Base-by-base conservation (phyloP, 2,797 vertebrate genomes). In the Pangasius djambal region DNA sequence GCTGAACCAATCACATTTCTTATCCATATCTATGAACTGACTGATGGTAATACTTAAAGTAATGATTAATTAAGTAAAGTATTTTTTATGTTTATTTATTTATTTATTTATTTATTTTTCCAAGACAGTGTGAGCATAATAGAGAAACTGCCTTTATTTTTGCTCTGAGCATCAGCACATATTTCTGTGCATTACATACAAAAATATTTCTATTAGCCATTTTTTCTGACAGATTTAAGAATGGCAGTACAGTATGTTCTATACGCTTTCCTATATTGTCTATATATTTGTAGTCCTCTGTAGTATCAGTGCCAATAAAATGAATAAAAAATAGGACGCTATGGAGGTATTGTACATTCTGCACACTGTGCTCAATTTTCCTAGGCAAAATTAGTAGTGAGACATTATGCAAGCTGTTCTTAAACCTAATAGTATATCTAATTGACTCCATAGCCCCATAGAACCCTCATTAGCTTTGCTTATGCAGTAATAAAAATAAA, bases 401-500 rank as follows among this genome's bases (percentile, higher is more conserved):
- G 70, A 37, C 55, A 83, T 88, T 88, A 79, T 74, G 82, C 61
- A 75, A 86, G 85, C 37, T 83, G 77, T 86, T 90, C 85, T 72
- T 72, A 86, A 89, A 90, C 75, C 40, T 77, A 44, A 79, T 59
- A 67, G 34, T 75, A 81, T 22, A 74, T 70, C 37, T 79, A 79
- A 89, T 57, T 86, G 75, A 61, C 65, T 86, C 77, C 55, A 86
- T 50, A 31, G 67, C 52, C 50, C 37, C 40, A 81, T 44, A 86
- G 65, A 50, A 86, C 44, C 37, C 70, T 67, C 79, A 82, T 87
- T 81, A 86, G 28, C 65, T 55, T 87, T 67, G 50, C 74, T 89
- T 70, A 87, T 63, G 83, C 34, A 57, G 69, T 77, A 69, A 87
- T 83, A 86, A 89, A 65, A 89, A 89, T 40, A 63, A 83, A 75